A percentile compares a stretch with the other conserved stretches of the same genome.
These are phyloP conservation scores for Brachyopa scutellaris DNA, from an alignment of 2,888 invertebrate genomes.

Conservation along the genomic window DNA sequence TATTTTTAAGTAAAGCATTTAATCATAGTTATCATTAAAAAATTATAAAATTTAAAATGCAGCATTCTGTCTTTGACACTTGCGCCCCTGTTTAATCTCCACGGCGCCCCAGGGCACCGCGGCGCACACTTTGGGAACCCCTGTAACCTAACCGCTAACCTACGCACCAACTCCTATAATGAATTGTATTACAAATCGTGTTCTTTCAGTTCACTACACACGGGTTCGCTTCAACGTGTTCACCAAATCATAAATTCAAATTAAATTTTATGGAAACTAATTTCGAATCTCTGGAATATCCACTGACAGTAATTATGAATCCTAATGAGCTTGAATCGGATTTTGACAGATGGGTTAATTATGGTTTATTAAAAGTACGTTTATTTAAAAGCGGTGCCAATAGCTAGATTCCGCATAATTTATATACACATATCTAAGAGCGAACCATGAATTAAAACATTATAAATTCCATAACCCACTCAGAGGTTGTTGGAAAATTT, in stretches of 20 bases:
- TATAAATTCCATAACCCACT: slow-evolving; percentile 1
- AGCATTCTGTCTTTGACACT: too few species aligned
- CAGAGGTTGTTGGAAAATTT: background rate
- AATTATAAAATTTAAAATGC: too few species aligned
- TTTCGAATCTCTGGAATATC: slow-evolving; percentile 14
- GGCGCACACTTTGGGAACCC: too few species aligned
- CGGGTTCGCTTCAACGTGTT: too few species aligned
- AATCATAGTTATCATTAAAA: too few species aligned
- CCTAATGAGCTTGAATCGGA: slow-evolving; percentile 24
- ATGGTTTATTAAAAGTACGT: slow-evolving; percentile 33
- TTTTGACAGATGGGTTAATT: slow-evolving; percentile 24
- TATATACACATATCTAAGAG: background rate
- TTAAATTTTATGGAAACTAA: slow-evolving; percentile 12
- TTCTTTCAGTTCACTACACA: too few species aligned
- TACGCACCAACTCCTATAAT: too few species aligned
- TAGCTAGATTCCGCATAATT: too few species aligned
- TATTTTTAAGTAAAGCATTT: too few species aligned
- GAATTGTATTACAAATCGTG: background rate
- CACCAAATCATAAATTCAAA: background rate
- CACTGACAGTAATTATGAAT: slow-evolving; percentile 35
- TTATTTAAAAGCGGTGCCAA: slow-evolving; percentile 41
- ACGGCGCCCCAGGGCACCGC: too few species aligned
- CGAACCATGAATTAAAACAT: background rate
- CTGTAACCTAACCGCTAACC: too few species aligned
- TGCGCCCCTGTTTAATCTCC: too few species aligned